Conservation (phyloP, 2,113 vertebrate genomes). For the Quiscalus mexicanus region DNA sequence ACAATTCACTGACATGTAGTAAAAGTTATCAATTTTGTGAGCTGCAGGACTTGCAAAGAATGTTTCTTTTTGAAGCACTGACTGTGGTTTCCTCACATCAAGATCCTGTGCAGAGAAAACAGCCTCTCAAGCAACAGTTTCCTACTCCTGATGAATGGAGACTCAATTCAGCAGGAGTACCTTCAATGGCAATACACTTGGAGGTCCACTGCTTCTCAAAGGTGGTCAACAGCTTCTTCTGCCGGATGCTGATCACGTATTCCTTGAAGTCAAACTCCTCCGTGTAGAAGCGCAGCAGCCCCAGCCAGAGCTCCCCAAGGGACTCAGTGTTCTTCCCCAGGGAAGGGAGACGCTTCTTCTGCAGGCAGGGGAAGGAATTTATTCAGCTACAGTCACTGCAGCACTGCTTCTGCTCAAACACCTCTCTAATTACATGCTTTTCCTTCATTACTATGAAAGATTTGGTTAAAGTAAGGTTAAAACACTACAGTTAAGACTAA, state of each 20-base stretch:
- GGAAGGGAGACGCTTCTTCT: slow-evolving; percentile 85
- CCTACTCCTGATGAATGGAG: background rate
- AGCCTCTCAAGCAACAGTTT: background rate
- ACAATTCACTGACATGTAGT: background rate
- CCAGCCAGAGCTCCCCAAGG: slow-evolving; percentile 95
- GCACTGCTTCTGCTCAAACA: background rate
- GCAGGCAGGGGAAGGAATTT: background rate
- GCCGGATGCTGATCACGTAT: slow-evolving; percentile 96
- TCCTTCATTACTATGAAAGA: background rate
- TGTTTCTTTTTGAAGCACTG: background rate
- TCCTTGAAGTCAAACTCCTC: slow-evolving; percentile 99
- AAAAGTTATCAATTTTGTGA: background rate
- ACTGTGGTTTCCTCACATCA: background rate
- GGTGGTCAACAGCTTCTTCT: slow-evolving; percentile 92
- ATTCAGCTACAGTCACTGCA: background rate
- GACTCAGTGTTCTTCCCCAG: slow-evolving; percentile 89
- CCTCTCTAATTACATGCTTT: background rate
- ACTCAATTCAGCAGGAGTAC: slow-evolving; percentile 61
- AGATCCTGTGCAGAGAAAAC: background rate
- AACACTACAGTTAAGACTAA: background rate
- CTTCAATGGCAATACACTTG: slow-evolving; percentile 98
- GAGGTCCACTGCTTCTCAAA: slow-evolving; percentile 99
- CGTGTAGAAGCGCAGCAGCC: slow-evolving; percentile 94
- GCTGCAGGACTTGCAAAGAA: background rate
- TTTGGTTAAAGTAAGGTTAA: background rate